Conservation (phyloP, 2,113 vertebrate species). For the Rhinogobius similis region DNA sequence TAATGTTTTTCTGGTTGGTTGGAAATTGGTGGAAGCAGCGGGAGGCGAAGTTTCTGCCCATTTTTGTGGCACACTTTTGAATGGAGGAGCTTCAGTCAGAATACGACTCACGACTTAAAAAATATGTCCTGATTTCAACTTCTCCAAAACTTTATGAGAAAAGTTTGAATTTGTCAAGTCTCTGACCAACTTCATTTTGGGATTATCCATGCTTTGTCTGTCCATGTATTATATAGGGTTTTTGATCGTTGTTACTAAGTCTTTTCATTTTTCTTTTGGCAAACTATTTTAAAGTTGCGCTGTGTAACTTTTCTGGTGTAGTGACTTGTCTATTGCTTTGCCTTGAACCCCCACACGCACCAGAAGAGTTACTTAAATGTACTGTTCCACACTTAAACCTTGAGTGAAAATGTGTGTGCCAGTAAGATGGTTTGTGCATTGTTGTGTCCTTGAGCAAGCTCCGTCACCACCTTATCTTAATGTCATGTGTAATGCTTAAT, state of each 20-base stretch:
- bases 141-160: conserved; percentile 1
- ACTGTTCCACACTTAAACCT: too few species aligned
- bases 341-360: too few species aligned
- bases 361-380: too few species aligned
- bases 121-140: conserved; percentile 32
- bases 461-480: too few species aligned
- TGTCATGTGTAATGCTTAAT: too few species aligned
- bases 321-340: too few species aligned
- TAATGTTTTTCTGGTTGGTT: conserved; percentile 8
- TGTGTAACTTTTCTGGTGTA: too few species aligned
- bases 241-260: neutral
- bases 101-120: conserved; percentile 11
- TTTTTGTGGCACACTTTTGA: conserved; percentile 6
- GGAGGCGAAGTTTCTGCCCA: conserved; percentile 10
- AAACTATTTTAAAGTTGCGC: too few species aligned
- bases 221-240: too few species aligned
- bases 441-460: too few species aligned
- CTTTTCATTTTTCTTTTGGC: neutral
- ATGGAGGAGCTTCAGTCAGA: conserved; percentile 26
- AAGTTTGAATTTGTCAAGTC: conserved; percentile 21
- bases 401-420: neutral
- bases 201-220: neutral
- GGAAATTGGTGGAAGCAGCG: conserved; percentile 18
- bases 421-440: too few species aligned
- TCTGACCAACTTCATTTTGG: conserved; percentile 9